Conservation (phyloP, 2,113 vertebrate genomes). For the Triplophysa siluroides region DNA sequence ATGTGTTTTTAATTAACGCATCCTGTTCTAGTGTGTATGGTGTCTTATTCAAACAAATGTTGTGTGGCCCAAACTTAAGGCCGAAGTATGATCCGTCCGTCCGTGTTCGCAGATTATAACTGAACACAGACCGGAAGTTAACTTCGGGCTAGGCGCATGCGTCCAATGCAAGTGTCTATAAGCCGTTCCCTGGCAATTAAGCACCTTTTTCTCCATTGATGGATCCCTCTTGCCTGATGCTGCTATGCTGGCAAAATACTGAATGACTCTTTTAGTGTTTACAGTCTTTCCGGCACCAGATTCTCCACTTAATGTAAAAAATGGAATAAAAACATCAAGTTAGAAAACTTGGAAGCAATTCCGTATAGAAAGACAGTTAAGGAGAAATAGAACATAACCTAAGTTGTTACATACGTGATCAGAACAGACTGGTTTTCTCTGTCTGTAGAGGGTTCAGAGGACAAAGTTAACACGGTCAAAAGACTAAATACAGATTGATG, state of each 20-base stretch:
- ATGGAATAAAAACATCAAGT: not conserved
- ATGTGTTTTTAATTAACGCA: too few species aligned
- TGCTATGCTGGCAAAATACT: conserved; percentile 65
- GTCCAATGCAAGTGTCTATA: too few species aligned
- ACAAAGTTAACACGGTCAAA: not conserved
- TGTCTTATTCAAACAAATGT: too few species aligned
- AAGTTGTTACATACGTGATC: conserved; percentile 79
- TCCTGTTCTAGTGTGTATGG: too few species aligned
- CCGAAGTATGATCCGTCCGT: too few species aligned
- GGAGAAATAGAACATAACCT: not conserved
- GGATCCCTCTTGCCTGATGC: conserved; percentile 77
- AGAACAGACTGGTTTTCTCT: conserved; percentile 83
- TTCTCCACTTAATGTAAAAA: conserved; percentile 2
- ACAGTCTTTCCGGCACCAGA: conserved; percentile 81
- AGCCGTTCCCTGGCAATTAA: not conserved
- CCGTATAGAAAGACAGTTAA: not conserved
- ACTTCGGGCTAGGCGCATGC: too few species aligned
- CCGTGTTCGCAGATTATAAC: too few species aligned
- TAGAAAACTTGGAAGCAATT: not conserved
- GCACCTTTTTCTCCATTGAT: conserved; percentile 60
- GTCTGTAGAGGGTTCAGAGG: conserved; percentile 56
- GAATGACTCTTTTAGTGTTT: conserved; percentile 83
- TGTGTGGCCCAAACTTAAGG: too few species aligned
- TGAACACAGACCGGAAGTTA: too few species aligned
- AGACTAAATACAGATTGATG: not conserved